Conservation (phyloP, 2,797 vertebrate genomes). For the Threskiornis aethiopicus region DNA sequence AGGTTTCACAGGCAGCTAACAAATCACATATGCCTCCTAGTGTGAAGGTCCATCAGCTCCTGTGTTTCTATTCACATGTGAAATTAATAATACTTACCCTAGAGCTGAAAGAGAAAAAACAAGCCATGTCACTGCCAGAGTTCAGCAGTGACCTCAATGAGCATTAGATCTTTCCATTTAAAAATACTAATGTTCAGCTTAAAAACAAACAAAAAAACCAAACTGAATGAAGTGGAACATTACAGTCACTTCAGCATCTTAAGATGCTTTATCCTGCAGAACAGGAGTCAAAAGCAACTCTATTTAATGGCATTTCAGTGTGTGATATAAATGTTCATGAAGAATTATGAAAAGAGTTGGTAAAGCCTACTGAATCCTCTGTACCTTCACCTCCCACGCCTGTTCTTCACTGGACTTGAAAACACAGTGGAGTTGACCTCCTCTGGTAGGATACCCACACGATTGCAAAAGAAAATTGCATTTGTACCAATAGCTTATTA, state of each 20-base stretch:
- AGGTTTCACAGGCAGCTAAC: background rate
- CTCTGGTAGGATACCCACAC: background rate
- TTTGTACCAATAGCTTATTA: background rate
- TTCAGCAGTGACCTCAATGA: background rate
- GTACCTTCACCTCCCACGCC: background rate
- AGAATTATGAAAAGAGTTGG: background rate
- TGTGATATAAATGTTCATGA: background rate
- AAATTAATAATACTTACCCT: background rate
- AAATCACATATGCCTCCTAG: background rate
- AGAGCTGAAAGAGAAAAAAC: background rate
- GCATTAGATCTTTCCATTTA: background rate
- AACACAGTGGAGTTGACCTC: background rate
- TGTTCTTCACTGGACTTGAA: background rate
- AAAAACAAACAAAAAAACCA: background rate
- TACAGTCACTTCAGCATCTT: background rate
- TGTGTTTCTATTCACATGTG: background rate
- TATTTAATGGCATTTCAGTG: background rate
- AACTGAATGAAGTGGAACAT: background rate
- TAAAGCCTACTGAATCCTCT: background rate
- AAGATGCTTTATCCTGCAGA: background rate
- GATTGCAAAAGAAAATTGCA: background rate
- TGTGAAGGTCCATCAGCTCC: background rate
- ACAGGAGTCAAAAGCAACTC: background rate
- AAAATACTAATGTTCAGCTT: background rate
- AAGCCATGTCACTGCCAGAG: background rate